Base-by-base conservation (phyloP, 1,140 invertebrate genomes). In the Brachionus asplanchnoidis region DNA sequence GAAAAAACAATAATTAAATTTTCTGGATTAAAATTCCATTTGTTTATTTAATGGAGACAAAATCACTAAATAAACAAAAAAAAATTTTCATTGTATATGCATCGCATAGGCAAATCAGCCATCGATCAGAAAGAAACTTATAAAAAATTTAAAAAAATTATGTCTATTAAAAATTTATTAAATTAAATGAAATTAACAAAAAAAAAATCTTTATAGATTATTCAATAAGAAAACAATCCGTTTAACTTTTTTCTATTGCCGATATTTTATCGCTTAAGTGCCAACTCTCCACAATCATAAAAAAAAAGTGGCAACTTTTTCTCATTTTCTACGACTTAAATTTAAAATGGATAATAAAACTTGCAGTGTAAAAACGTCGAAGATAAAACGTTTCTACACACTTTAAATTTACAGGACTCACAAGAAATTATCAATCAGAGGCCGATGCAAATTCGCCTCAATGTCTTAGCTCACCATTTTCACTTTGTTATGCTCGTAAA, bases 311-410 rank as follows among this genome's bases (percentile, higher is more conserved):
- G 40, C 44, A 50, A 50, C 17, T 77, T 75, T 75, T 44, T n/a
- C 14, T 11, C 23, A 17, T 42, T 75, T 46, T 40, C 11, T 9
- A 73, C 68, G n/a, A 73, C 14, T n/a, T 44, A 75, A 75, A 77
- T 77, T 77, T 77, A 26, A 77, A 77, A 77, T 77, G 73, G 73
- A 14, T 77, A 77, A 77, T 77, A 77, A 77, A 77, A 46, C 12
- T 75, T 75, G n/a, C 32, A 75, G 70, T 75, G 70, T 75, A 75
- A 75, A 75, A 77, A 50, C 11, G 44, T 50, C 44, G 20, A 77
- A 77, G 42, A 77, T 77, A 26, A 77, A 77, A 77, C 40, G 73
- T 73, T 73, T 40, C 36, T 42, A 20, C 32, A 17, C 8, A 17
- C 17, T 73, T 73, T 73, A 26, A 50, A 50, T 26, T 26, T 50